phyloP scores from a whole-genome alignment of 2,113 vertebrate genomes.

The Ctenomys sociabilis region DNA sequence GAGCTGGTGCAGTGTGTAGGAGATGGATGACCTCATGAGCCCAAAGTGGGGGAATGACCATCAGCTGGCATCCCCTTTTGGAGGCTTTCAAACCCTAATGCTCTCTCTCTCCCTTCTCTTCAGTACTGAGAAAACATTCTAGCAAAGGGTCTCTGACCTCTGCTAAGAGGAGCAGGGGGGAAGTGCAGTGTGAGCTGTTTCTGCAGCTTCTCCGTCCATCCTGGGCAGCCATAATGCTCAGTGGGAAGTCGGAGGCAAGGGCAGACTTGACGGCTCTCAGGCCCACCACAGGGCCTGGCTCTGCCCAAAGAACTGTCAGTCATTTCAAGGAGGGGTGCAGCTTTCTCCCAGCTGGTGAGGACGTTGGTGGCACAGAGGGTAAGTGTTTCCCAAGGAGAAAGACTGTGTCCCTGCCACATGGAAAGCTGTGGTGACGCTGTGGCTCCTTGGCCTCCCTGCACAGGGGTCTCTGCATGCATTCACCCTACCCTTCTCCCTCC shows the following conservation, averaged over 20 bases:
- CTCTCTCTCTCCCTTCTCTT: not conserved
- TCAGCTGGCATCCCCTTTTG: not conserved
- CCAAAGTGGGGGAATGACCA: constrained; percentile 47
- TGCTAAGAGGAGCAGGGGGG: not conserved
- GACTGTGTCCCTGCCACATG: not conserved
- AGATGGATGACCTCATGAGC: not conserved
- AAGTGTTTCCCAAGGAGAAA: not conserved
- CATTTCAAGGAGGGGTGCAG: rapidly evolving
- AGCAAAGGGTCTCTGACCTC: not conserved
- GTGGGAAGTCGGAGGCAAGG: not conserved
- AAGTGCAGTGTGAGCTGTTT: rapidly evolving
- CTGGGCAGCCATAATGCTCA: rapidly evolving
- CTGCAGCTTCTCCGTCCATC: rapidly evolving
- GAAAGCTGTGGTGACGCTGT: not conserved
- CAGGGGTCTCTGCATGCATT: rapidly evolving
- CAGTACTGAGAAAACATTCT: not conserved
- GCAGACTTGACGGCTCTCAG: not conserved
- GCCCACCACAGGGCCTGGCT: not conserved
- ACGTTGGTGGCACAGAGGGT: not conserved
- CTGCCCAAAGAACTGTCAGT: not conserved
- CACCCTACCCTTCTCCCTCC: not conserved
- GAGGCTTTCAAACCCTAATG: not conserved
- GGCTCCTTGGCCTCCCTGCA: rapidly evolving
- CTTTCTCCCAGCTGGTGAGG: not conserved
- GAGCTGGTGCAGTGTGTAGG: not conserved